A percentile compares a stretch with the other conserved stretches of the same genome.
Conservation (phyloP, 2,888 invertebrate species). For the Calameuta pallipes region DNA sequence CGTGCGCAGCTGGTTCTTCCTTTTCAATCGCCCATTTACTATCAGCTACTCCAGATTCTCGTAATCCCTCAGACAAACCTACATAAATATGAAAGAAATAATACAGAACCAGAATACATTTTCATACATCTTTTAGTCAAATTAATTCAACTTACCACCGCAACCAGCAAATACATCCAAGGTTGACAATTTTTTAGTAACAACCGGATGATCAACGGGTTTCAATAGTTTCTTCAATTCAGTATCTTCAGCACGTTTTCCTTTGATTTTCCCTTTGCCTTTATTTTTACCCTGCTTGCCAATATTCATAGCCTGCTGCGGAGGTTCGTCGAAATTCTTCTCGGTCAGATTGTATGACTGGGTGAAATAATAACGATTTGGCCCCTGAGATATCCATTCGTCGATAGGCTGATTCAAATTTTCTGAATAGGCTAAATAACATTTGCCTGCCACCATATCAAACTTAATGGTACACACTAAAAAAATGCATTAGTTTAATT, state of each 20-base stretch:
- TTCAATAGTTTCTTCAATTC: slow-evolving; percentile 47
- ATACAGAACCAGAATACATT: neutral
- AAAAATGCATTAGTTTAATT: slow-evolving; percentile 22
- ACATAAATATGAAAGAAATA: slow-evolving; percentile 7
- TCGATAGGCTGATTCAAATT: slow-evolving; percentile 69
- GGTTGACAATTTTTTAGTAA: slow-evolving; percentile 71
- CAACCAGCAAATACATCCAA: slow-evolving; percentile 90
- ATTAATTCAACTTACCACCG: slow-evolving; percentile 70
- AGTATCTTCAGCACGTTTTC: slow-evolving; percentile 53
- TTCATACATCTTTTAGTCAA: neutral
- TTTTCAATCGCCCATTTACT: slow-evolving; percentile 87
- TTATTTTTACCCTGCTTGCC: slow-evolving; percentile 75
- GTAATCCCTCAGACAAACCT: slow-evolving; percentile 80
- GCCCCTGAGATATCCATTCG: slow-evolving; percentile 75
- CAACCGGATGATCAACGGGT: slow-evolving; percentile 56
- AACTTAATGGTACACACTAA: slow-evolving; percentile 71
- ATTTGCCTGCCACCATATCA: slow-evolving; percentile 75
- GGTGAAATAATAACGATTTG: slow-evolving; percentile 80
- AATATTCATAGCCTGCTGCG: slow-evolving; percentile 70
- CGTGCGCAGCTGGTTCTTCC: slow-evolving; percentile 81
- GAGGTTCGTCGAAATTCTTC: slow-evolving; percentile 73
- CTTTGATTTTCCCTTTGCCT: slow-evolving; percentile 74
- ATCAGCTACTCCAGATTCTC: slow-evolving; percentile 76
- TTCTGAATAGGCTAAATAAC: slow-evolving; percentile 75
- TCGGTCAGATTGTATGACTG: slow-evolving; percentile 73